Evolutionary conservation across 2,888 invertebrate species (phyloP).

Genomic region (Ypsolopha sequella): DNA sequence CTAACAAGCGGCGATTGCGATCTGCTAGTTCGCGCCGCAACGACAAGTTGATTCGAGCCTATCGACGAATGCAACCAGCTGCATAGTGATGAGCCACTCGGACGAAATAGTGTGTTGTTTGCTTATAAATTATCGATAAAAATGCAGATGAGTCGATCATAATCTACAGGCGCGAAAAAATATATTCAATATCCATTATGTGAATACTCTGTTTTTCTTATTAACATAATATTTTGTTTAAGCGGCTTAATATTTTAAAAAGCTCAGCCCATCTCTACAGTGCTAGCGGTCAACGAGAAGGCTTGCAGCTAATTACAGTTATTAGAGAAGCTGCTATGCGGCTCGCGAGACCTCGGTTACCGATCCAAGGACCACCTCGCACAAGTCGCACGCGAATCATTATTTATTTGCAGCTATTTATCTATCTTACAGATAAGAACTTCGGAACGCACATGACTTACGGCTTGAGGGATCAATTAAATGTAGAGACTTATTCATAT

Average conservation of each 20-base stretch:
- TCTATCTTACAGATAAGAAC: constrained; percentile 21
- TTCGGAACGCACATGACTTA: constrained; percentile 24
- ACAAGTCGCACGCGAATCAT: constrained; percentile 25
- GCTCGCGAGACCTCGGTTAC: constrained; percentile 37
- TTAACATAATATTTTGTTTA: too few relatives aligned
- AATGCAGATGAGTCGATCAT: not conserved
- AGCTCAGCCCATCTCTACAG: constrained; percentile 1
- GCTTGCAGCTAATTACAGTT: constrained; percentile 52
- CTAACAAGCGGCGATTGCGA: constrained; percentile 56
- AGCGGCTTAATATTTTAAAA: too few relatives aligned
- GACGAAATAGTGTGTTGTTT: too few relatives aligned
- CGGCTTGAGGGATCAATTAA: constrained; percentile 25
- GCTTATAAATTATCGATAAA: constrained; percentile 4
- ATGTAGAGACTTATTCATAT: constrained; percentile 13
- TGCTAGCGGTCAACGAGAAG: constrained; percentile 21
- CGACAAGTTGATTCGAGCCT: constrained; percentile 45
- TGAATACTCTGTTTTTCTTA: too few relatives aligned
- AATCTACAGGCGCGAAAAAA: not conserved
- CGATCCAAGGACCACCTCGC: constrained; percentile 31
- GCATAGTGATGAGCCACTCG: constrained; percentile 18
- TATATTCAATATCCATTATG: too few relatives aligned
- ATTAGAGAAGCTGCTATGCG: constrained; percentile 40
- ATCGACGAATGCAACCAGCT: constrained; percentile 22
- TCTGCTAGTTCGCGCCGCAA: constrained; percentile 49
- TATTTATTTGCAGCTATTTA: constrained; percentile 23